These are phyloP conservation scores for Nemotelus nigrinus DNA, from an alignment of 2,888 invertebrate genomes.

Conservation along the genomic window DNA sequence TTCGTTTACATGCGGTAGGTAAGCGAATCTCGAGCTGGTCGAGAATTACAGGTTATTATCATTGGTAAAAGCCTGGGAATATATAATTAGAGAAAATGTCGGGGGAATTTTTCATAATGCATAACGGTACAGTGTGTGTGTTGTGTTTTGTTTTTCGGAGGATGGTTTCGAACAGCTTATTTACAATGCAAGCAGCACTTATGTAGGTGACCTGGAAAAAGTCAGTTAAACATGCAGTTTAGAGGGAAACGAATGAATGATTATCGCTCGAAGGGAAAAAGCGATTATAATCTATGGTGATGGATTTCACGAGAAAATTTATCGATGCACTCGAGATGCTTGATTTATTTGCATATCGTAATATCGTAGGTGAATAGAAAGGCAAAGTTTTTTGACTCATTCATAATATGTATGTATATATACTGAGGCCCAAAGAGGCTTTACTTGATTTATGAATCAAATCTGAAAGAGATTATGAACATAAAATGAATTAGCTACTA, in stretches of 20 bases:
- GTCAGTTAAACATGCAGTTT: slow-evolving; percentile 5
- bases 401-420: no score
- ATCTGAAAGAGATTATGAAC: no score
- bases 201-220: slow-evolving; percentile 4
- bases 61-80: slow-evolving; percentile 9
- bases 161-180: neutral
- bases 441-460: no score
- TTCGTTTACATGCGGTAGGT: slow-evolving; percentile 28
- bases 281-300: no score
- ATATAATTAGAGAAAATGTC: slow-evolving; percentile 36
- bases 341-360: no score
- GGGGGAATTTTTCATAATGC: slow-evolving; percentile 27
- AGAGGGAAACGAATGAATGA: neutral
- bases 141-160: neutral
- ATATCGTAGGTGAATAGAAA: no score
- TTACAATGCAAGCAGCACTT: no score
- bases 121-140: neutral
- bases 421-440: no score
- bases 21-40: neutral
- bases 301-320: no score
- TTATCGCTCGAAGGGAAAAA: neutral
- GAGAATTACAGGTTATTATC: slow-evolving; percentile 26
- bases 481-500: no score
- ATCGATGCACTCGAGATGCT: no score
- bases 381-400: no score